Base-by-base conservation (phyloP, 2,797 vertebrate genomes). In the Pogoniulus pusillus region DNA sequence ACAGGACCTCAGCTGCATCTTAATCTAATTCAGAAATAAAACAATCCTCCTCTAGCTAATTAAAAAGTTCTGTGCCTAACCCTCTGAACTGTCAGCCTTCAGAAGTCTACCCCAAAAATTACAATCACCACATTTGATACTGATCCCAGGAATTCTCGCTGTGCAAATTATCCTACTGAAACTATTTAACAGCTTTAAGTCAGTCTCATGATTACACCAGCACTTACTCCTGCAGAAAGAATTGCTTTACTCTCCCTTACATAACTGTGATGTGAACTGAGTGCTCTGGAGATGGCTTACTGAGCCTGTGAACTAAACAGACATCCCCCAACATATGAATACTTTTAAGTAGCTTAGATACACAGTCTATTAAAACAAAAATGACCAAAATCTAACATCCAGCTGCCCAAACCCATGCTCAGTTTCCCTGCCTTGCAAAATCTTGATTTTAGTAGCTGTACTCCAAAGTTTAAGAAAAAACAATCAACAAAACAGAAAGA, bases 141-240 rank as follows among this genome's bases (percentile, higher is more conserved):
- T 2, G 45, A 64, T 12, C 60, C 68, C 4, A 3, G 39, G 77
- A 90, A 74, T 62, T 69, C 6, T 3, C 18, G 41, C 34, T 30
- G 89, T 93, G 93, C 86, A 90, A 90, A 85, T 41, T 47, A 76
- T 41, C 51, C 51, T 71, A 80, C 45, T 54, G 22, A 59, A 93
- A 77, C 16, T 71, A 76, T 64, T 65, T 29, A 15, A 69, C 41
- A 45, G 41, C 37, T 78, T 49, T 32, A 62, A 35, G 88, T 89
- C 82, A 91, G 76, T 85, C 49, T 91, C 27, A 77, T 10, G 26
- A 82, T 54, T 80, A 62, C 24, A 72, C 43, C 37, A 68, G 49
- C 54, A 60, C 71, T 64, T 79, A 58, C 27, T 79, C 29, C 51
- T 57, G 60, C 12, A 58, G 69, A 82, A 84, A 54, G 35, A 79